Percentiles rank a stretch among this genome's conserved stretches.
phyloP scores from a whole-genome alignment of 2,888 invertebrate species.

The Drosophila prolongata region DNA sequence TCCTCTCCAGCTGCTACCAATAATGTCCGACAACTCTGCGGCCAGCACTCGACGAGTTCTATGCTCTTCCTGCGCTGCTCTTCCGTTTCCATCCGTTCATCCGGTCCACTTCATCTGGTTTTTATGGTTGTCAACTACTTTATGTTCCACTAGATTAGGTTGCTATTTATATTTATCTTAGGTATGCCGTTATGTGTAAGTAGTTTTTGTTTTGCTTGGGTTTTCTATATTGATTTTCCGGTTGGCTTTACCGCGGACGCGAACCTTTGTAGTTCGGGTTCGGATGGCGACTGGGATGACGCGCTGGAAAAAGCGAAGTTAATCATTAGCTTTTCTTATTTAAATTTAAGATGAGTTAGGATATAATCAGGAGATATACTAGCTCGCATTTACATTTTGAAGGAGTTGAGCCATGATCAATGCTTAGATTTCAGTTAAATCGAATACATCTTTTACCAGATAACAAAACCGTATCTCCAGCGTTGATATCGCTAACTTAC shows the following conservation, averaged over 20 bases:
- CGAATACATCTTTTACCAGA: too few relatives aligned
- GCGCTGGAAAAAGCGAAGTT: conserved; percentile 62
- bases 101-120: conserved; percentile 28
- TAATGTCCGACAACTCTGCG: conserved; percentile 45
- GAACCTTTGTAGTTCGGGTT: conserved; percentile 84
- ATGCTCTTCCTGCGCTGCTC: conserved; percentile 47
- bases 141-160: conserved; percentile 78
- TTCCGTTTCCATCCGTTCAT: conserved; percentile 24
- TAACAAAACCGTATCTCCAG: too few relatives aligned
- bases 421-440: too few relatives aligned
- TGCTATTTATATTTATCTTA: conserved; percentile 80
- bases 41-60: conserved; percentile 38
- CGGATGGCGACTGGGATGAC: conserved; percentile 84
- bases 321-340: not conserved
- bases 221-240: conserved; percentile 22
- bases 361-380: too few relatives aligned
- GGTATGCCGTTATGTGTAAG: conserved; percentile 74
- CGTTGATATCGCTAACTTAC: too few relatives aligned
- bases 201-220: conserved; percentile 58
- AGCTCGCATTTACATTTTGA: too few relatives aligned
- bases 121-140: conserved; percentile 70
- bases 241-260: conserved; percentile 79
- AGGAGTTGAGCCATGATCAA: too few relatives aligned
- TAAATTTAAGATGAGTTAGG: too few relatives aligned
- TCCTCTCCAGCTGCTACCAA: conserved; percentile 40